Conservation (phyloP, 1,140 invertebrate genomes). For the Bicyclus anynana region DNA sequence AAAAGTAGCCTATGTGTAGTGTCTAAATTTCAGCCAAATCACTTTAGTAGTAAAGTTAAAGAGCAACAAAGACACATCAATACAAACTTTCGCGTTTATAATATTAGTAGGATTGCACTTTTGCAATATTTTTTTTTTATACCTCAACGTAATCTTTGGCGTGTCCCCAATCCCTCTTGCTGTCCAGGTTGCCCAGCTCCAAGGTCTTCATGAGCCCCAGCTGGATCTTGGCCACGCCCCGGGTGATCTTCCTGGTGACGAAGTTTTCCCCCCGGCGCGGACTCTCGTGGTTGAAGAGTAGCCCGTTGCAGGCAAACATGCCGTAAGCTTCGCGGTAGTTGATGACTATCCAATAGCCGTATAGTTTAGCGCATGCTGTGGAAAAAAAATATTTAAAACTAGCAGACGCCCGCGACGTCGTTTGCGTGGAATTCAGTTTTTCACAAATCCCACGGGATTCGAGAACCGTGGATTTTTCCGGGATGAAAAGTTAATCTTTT, state of each 20-base stretch:
- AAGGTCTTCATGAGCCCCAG: slow-evolving; percentile 91
- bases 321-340: slow-evolving; percentile 99
- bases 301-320: slow-evolving; percentile 99
- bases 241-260: slow-evolving; percentile 98
- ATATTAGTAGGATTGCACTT: too few relatives aligned
- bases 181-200: slow-evolving; percentile 97
- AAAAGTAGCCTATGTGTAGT: too few relatives aligned
- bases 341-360: slow-evolving; percentile 98
- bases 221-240: slow-evolving; percentile 97
- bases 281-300: slow-evolving; percentile 99
- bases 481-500: too few relatives aligned
- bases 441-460: too few relatives aligned
- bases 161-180: slow-evolving; percentile 99
- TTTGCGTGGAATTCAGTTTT: too few relatives aligned
- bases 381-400: not conserved
- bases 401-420: too few relatives aligned
- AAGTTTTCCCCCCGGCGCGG: slow-evolving; percentile 98
- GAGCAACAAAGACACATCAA: too few relatives aligned
- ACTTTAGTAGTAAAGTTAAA: too few relatives aligned
- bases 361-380: slow-evolving; percentile 97
- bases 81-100: too few relatives aligned
- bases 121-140: not conserved
- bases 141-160: slow-evolving; percentile 99
- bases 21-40: too few relatives aligned
- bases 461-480: too few relatives aligned